Base-by-base conservation (phyloP, 2,797 vertebrate species). In the Danionella dracula region DNA sequence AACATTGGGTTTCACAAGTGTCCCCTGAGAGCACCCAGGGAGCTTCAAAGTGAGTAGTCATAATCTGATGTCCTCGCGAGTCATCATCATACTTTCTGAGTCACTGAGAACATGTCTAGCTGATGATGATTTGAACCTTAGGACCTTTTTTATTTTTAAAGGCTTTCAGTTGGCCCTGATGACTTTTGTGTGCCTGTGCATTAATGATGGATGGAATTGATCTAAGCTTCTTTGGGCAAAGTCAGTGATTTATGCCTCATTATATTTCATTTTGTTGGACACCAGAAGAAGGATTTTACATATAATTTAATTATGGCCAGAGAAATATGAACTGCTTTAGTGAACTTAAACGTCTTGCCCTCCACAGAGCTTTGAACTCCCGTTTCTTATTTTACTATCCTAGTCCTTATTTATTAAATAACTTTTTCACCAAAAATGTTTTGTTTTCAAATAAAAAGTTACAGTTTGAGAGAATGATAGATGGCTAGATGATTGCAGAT, bases 81-180 rank as follows among this genome's bases (percentile, higher is more conserved):
- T 35, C 46, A 49, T n/a, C 32, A 21, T 40, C 57, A 60, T 65
- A 16, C 67, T 23, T 21, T 38, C 19, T 50, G 62, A 72, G 13
- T 76, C 56, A 70, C 7, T 58, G 23, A 50, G 34, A 63, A 53
- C 51, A 70, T 70, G 53, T 51, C 48, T 59, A 29, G 20, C 41
- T 59, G 46, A 73, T 70, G 67, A 70, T 35, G 35, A 46, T 58
- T 12, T 56, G 35, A 41, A 38, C 35, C 35, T 15, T 48, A 19
- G 32, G 34, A 51, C 54, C 21, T 37, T 63, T 32, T 31, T 13
- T 32, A 20, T 21, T 38, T n/a, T 32, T 41, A 51, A 46, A 13
- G 17, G 15, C 23, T 56, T 51, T 56, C 27, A 50, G 11, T 49
- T 41, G 12, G 2, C 2, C 32, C 37, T 21, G 23, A 23, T 31